phyloP scores from a whole-genome alignment of 2,888 invertebrate genomes.

The Rhogogaster chlorosoma region DNA sequence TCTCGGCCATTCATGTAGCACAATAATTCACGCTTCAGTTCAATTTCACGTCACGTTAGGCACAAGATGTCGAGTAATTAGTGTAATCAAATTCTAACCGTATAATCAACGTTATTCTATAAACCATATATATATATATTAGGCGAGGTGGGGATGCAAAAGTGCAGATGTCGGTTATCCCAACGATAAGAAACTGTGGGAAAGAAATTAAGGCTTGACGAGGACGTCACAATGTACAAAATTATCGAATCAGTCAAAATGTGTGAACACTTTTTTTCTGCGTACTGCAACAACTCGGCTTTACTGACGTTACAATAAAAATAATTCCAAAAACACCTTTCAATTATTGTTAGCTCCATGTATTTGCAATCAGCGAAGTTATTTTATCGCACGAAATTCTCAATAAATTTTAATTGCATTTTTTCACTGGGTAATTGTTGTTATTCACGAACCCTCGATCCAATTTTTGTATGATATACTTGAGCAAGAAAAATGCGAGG shows the following conservation, averaged over 20 bases:
- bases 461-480: neutral
- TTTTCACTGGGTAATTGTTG: neutral
- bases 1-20: neutral
- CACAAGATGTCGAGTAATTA: constrained; percentile 15
- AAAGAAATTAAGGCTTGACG: no score
- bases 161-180: no score
- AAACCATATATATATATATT: no score
- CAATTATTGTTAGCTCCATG: neutral
- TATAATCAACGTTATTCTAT: neutral
- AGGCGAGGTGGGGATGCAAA: no score
- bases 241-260: neutral
- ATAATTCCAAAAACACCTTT: neutral
- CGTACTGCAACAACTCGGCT: neutral
- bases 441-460: neutral
- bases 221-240: no score
- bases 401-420: neutral
- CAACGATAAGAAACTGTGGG: no score
- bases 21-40: constrained; percentile 25
- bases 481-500: neutral
- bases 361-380: neutral
- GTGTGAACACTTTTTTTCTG: neutral
- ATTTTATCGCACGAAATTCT: neutral
- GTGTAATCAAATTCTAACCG: neutral
- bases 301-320: neutral
- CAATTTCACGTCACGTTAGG: neutral